These are phyloP conservation scores for Centroberyx gerrardi DNA, from an alignment of 2,797 vertebrate species.

Conservation along the genomic window DNA sequence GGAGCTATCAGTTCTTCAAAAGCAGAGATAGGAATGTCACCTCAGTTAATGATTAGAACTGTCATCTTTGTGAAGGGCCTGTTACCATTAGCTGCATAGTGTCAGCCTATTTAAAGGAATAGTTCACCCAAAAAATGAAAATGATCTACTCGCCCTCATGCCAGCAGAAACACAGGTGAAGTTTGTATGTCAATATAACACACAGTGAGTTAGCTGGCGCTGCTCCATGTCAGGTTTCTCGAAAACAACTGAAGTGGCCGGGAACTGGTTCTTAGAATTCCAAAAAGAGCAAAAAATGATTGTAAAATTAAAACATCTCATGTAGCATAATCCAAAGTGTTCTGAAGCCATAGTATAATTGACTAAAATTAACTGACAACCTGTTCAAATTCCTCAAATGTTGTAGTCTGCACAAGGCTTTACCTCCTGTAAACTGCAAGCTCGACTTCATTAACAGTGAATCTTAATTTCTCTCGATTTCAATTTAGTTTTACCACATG, in stretches of 20 bases:
- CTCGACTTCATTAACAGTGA: background rate
- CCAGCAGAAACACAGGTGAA: too few relatives aligned
- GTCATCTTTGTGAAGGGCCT: slow-evolving; percentile 52
- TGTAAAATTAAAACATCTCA: too few relatives aligned
- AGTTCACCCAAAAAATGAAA: background rate
- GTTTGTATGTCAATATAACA: too few relatives aligned
- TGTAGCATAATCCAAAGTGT: too few relatives aligned
- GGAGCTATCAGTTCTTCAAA: background rate
- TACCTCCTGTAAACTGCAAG: background rate
- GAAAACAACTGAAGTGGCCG: too few relatives aligned
- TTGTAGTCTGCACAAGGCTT: background rate
- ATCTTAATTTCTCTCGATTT: background rate
- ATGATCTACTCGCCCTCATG: background rate
- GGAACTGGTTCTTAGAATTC: too few relatives aligned
- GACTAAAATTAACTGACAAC: too few relatives aligned
- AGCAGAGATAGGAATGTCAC: background rate
- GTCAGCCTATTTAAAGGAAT: background rate
- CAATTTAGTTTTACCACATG: background rate
- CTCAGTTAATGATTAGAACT: slow-evolving; percentile 42
- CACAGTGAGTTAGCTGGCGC: too few relatives aligned
- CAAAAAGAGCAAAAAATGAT: too few relatives aligned
- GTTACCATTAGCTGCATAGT: slow-evolving; percentile 23
- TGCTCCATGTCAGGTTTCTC: too few relatives aligned
- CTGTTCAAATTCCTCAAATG: too few relatives aligned
- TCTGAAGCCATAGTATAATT: too few relatives aligned